Evolutionary conservation across 2,113 vertebrate genomes (phyloP).

Genomic region (Bungarus multicinctus): DNA sequence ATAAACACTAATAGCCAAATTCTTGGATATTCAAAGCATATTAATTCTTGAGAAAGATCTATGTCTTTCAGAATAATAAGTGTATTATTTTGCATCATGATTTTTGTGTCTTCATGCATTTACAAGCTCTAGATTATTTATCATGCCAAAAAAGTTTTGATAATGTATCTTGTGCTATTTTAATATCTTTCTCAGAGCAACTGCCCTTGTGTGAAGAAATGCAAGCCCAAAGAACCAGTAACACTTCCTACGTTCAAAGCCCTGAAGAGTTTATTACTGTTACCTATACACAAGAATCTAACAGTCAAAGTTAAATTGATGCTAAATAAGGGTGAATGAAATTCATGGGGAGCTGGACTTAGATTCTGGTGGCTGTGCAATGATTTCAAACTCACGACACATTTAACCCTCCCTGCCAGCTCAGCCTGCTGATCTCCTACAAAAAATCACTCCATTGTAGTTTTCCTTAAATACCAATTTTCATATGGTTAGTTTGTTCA

Average conservation of each 20-base stretch:
- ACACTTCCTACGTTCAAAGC: background rate
- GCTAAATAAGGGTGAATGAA: background rate
- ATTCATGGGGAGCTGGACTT: background rate
- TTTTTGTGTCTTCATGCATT: background rate
- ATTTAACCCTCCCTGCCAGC: background rate
- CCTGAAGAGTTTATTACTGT: background rate
- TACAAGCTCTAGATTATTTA: background rate
- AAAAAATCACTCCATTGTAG: background rate
- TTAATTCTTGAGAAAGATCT: background rate
- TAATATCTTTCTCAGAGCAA: background rate
- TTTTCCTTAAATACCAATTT: background rate
- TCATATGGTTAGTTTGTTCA: background rate
- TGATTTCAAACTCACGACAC: background rate
- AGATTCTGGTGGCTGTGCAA: background rate
- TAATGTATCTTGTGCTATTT: background rate
- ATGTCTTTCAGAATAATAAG: background rate
- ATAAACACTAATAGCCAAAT: background rate
- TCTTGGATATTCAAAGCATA: background rate
- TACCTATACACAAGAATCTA: background rate
- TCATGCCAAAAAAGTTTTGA: background rate
- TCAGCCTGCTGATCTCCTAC: background rate
- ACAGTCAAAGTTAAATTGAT: background rate
- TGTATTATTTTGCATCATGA: background rate
- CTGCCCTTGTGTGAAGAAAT: background rate
- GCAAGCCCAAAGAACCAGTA: background rate